Evolutionary conservation across 2,888 invertebrate genomes (phyloP).

Genomic region (Gryllus longicercus): DNA sequence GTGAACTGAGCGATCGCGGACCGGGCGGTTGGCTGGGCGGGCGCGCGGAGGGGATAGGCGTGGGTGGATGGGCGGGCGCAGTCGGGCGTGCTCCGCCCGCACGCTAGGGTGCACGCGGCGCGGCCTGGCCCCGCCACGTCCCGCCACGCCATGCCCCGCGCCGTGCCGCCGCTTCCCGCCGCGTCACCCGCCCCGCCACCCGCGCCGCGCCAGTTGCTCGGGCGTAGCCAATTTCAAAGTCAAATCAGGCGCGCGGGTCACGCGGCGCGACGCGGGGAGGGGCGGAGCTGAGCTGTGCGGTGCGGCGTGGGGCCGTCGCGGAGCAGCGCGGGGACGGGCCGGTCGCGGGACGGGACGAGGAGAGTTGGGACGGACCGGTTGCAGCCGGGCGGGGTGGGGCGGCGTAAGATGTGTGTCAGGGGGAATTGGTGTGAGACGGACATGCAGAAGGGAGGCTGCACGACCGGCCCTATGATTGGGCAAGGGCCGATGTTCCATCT

Average conservation of each 20-base stretch:
- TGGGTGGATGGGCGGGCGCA: constrained; percentile 4
- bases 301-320: background rate
- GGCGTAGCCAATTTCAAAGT: constrained; percentile 17
- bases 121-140: background rate
- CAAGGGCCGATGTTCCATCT: no score
- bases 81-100: background rate
- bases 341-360: no score
- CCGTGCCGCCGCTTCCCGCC: background rate
- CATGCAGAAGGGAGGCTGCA: background rate
- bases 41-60: background rate
- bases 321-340: no score
- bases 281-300: background rate
- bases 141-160: background rate
- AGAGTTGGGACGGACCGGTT: background rate
- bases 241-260: background rate
- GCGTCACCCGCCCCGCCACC: background rate
- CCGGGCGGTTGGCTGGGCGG: no score
- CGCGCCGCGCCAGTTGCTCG: background rate
- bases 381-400: background rate
- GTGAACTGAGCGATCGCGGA: no score
- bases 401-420: background rate
- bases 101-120: background rate
- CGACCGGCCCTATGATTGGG: no score
- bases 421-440: background rate
- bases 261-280: background rate